These are phyloP conservation scores for Luperina testacea DNA, from an alignment of 2,888 invertebrate species.

Conservation along the genomic window DNA sequence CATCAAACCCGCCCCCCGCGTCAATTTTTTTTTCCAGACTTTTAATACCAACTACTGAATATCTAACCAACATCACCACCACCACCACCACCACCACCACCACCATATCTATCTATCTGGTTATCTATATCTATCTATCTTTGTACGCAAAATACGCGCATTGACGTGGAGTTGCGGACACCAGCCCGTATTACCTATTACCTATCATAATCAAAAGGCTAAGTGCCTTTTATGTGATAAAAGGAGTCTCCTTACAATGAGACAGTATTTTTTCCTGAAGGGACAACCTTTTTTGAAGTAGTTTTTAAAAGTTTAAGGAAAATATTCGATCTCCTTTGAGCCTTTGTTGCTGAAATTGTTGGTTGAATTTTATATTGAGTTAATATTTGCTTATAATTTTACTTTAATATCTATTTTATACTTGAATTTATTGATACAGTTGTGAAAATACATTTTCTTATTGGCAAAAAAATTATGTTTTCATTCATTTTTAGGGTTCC, in stretches of 20 bases:
- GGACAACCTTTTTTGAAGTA: slow-evolving; percentile 32
- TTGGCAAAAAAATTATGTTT: background rate
- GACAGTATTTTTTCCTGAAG: slow-evolving; percentile 25
- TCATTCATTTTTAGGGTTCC: background rate
- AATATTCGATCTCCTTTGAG: slow-evolving; percentile 4
- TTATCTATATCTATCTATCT: no score
- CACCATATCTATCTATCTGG: no score
- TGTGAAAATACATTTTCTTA: background rate
- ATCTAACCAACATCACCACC: no score
- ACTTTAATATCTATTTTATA: background rate
- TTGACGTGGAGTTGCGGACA: no score
- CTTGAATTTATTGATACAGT: background rate
- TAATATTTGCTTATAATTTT: background rate
- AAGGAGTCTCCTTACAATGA: slow-evolving; percentile 30
- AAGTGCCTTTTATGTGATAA: background rate
- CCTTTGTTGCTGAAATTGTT: slow-evolving; percentile 7
- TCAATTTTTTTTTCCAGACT: background rate
- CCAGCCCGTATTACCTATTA: no score
- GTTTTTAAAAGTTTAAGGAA: slow-evolving; percentile 24
- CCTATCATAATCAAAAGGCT: background rate
- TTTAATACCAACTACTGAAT: background rate
- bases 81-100: no score
- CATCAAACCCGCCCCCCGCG: no score
- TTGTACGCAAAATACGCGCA: no score
- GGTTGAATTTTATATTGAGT: slow-evolving; percentile 7